Evolutionary conservation across 2,888 invertebrate genomes (phyloP), one percentile per base, ranked within the genome.

Genomic region (Heliothis peltigera): DNA sequence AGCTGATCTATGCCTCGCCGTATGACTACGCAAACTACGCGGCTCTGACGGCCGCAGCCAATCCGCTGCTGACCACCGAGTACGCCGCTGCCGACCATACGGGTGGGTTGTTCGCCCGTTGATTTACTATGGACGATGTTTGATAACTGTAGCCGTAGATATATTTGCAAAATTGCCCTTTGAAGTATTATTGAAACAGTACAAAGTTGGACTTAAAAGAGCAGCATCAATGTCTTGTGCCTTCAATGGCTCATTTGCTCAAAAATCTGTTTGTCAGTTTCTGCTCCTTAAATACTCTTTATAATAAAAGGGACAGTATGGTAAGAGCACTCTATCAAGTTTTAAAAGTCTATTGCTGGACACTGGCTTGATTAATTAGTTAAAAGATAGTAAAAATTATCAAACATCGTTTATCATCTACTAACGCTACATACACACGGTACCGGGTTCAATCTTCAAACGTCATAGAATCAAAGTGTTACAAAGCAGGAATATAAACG

Each of bases 21-120:
- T 98, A 98, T 90, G 98, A 98, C 90, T 98, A 98, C 94, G 97
- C 95, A n/a, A 98, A 98, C 95, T 98, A 98, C 95, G 98, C 98
- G 18, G 98, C 98, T 69, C 95, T 98, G 85, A 96, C 97, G 59
- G 96, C 96, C 70, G 96, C 96, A 64, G 96, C 96, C 84, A 97
- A 97, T 85, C 98, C 98, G 78, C 96, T 98, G 83, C 96, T 98
- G 91, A 96, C 97, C 79, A 96, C 95, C 83, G 97, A 98, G 93
- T 98, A 98, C 96, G 97, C 97, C 83, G 81, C 94, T 66, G 97
- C 98, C 89, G 98, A 98, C 96, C 98, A 98, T 96, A 97, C 98
- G 96, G 98, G 98, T 98, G 98, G 98, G 98, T 95, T 95, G 90
- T 96, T 95, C 95, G 94, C 95, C 92, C 95, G 95, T 93, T 95